Conservation (phyloP, 2,797 vertebrate species). For the Antrozous pallidus region DNA sequence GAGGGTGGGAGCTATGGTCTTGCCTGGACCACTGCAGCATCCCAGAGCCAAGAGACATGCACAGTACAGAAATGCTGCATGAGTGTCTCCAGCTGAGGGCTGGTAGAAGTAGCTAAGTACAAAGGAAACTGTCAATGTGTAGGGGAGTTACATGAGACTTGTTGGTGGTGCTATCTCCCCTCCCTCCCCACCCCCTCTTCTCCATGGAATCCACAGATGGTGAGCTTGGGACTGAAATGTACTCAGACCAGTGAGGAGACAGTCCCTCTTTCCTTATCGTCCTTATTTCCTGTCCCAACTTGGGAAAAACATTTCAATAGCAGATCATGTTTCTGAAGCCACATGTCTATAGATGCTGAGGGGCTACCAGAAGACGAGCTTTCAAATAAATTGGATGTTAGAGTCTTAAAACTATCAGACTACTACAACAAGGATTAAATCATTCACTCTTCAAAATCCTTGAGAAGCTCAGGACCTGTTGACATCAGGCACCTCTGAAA, state of each 20-base stretch:
- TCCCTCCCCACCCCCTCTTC: neutral
- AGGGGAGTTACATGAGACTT: neutral
- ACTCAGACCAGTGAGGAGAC: neutral
- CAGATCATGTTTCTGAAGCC: neutral
- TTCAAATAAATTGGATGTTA: neutral
- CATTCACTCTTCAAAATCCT: neutral
- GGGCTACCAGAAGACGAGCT: neutral
- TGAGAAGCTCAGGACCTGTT: neutral
- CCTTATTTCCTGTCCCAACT: neutral
- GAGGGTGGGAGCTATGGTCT: neutral
- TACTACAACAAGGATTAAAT: neutral
- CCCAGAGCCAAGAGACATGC: neutral
- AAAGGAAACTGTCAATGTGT: neutral
- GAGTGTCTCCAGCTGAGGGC: neutral
- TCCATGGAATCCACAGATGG: neutral
- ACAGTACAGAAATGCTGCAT: neutral
- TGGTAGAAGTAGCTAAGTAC: neutral
- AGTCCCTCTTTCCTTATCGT: neutral
- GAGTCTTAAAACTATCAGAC: neutral
- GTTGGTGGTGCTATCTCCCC: rapidly evolving
- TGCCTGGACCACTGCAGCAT: neutral
- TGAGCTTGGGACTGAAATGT: neutral
- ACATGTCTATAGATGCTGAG: neutral
- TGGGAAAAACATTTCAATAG: neutral
- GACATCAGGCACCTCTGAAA: neutral